Percentiles rank a stretch among this genome's conserved stretches.
Conservation (phyloP, 2,888 invertebrate genomes). For the Eumerus sabulonum region DNA sequence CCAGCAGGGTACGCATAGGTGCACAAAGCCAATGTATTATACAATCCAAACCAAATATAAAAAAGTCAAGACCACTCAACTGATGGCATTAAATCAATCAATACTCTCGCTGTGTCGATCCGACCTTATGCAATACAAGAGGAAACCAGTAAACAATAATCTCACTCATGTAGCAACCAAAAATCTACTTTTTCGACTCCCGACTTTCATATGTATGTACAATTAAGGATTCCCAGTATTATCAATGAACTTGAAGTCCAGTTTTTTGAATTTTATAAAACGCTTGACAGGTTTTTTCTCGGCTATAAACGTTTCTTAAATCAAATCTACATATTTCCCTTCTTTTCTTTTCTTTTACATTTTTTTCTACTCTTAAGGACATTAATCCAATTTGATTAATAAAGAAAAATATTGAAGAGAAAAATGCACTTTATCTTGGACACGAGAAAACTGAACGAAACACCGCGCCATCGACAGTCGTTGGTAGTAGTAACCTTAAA, state of each 20-base stretch:
- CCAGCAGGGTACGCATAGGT: too few relatives aligned
- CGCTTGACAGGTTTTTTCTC: conserved; percentile 47
- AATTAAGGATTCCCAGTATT: conserved; percentile 29
- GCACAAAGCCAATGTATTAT: too few relatives aligned
- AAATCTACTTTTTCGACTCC: conserved; percentile 2
- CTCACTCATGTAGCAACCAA: conserved; percentile 20
- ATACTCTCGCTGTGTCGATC: conserved; percentile 13
- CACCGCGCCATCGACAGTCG: too few relatives aligned
- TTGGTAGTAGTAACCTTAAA: too few relatives aligned
- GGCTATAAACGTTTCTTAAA: conserved; percentile 14
- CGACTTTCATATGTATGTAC: not conserved
- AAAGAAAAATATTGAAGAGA: conserved; percentile 38
- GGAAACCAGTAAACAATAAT: conserved; percentile 52
- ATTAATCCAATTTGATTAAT: conserved; percentile 36
- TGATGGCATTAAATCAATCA: not conserved
- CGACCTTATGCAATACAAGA: conserved; percentile 11
- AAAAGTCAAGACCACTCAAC: too few relatives aligned
- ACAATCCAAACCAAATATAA: too few relatives aligned
- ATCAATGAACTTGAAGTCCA: conserved; percentile 2
- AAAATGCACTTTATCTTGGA: not conserved
- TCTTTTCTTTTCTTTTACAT: conserved; percentile 29
- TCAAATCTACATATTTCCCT: too few relatives aligned
- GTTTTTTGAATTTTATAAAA: conserved; percentile 26
- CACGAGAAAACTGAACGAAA: too few relatives aligned
- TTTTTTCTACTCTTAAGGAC: conserved; percentile 33